Base-by-base conservation (phyloP, 2,113 vertebrate species). In the Addax nasomaculatus region DNA sequence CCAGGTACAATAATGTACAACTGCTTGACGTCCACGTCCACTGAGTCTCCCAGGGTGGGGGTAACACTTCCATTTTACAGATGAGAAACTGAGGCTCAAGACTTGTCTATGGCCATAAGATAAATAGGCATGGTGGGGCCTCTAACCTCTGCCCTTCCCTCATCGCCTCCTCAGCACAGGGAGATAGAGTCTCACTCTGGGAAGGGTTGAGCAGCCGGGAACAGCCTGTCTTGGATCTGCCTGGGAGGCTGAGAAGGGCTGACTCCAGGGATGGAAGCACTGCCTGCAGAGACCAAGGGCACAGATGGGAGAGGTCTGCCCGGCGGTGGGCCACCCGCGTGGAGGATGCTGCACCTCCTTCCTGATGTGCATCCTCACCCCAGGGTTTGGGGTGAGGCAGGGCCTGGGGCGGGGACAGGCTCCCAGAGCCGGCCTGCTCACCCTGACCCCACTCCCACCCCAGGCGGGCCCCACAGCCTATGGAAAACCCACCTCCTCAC, bases 241-340 rank as follows among this genome's bases (percentile, higher is more conserved):
- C 67, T 14, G 17, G 33, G 55, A 36, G 9, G 7, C 47, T 93
- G 58, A 67, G 55, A 60, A 70, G 33, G 51, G 88, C 53, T 78
- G 25, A 33, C 47, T 80, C 19, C 21, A 84, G 55, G 73, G 36
- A 36, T 23, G n/a, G 79, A 85, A n/a, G 23, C 5, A 25, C 83
- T 53, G n/a, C 9, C 73, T 51, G 84, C 57, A 30, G 43, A 58
- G 62, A 67, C 30, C n/a, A 76, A 47, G 70, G 21, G 43, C 16
- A 76, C 14, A 43, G 39, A 23, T 11, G 53, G 78, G 14, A 81
- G 39, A 73, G 76, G 73, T 29, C 30, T 12, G 76, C 19, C 12
- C 3, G 1, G 5, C 5, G 6, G 36, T 6, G 2, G 58, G 83
- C 49, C 70, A 45, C 30, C 29, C 10, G 19, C 0, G 2, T 0